Base-by-base conservation (phyloP, 2,888 invertebrate genomes). In the Lycaena phlaeas region DNA sequence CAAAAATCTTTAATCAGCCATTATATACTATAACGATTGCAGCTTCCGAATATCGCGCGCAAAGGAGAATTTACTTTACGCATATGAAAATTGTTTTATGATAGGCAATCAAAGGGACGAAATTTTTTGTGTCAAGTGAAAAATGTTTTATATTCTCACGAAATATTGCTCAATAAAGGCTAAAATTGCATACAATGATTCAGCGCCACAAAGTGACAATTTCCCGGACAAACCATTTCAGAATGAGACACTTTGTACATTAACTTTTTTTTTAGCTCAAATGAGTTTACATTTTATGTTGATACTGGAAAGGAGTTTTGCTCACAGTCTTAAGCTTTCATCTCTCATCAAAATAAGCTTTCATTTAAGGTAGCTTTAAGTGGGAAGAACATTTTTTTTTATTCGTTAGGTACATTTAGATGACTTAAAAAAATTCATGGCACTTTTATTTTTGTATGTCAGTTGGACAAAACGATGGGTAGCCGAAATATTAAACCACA, bases 131-230 rank as follows among this genome's bases (percentile, higher is more conserved):
- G 46, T 50, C 42, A 42, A 40, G 40, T 45, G 43, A 56, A 50
- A 49, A 51, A 55, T 50, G 50, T 49, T 51, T 51, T 43, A 53
- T 50, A 44, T 52, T 52, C 51, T 41, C 50, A 42, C 41, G 47
- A 52, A 54, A 53, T 52, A 51, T 54, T 52, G 44, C 48, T 22
- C 43, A 43, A 52, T 49, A 52, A 54, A 49, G 49, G 43, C 38
- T 44, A 42, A 43, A 50, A 54, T 50, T 54, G 47, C 52, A 53
- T 51, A 50, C 53, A 57, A 63, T 60, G 54, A 56, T 53, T 57
- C 48, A 52, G 48, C 50, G 50, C 46, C 55, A 53, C 51, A 51
- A 58, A 60, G 55, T 59, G 59, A 56, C 60, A 61, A 63, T 62
- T 56, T 58, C 50, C 54, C 49, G 48, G 52, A 59, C 54, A 54